Conservation (phyloP, 2,113 vertebrate genomes). For the Anhinga rufa region DNA sequence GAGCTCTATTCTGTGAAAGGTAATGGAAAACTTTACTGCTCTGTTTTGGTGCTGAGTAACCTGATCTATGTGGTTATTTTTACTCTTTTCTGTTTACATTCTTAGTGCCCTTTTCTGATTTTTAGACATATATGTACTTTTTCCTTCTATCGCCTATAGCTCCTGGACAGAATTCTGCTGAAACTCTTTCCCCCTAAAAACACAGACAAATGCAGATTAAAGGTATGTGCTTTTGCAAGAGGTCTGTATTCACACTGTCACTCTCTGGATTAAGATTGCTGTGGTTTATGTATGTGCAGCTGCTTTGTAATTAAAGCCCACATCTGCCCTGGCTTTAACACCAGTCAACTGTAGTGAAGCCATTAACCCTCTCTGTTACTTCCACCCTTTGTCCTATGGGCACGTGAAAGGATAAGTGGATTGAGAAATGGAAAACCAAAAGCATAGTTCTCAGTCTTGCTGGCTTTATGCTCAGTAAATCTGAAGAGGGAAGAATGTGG, state of each 20-base stretch:
- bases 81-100: constrained; percentile 66
- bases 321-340: constrained; percentile 9
- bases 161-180: background rate
- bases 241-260: background rate
- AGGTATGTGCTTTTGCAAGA: background rate
- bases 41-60: constrained; percentile 58
- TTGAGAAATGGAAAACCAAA: background rate
- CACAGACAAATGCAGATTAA: background rate
- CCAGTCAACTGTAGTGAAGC: background rate
- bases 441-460: background rate
- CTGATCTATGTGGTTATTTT: constrained; percentile 61
- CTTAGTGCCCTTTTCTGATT: constrained; percentile 32
- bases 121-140: constrained; percentile 24
- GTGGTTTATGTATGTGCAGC: constrained; percentile 37
- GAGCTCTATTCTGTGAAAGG: constrained; percentile 42
- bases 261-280: constrained; percentile 15
- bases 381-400: background rate
- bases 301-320: constrained; percentile 47
- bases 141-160: background rate
- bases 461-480: background rate
- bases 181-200: background rate
- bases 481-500: background rate
- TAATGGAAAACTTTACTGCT: constrained; percentile 65
- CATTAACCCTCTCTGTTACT: constrained; percentile 19
- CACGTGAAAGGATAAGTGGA: background rate